These are phyloP conservation scores for Eulithis testata DNA, from an alignment of 2,888 invertebrate species.

Conservation along the genomic window DNA sequence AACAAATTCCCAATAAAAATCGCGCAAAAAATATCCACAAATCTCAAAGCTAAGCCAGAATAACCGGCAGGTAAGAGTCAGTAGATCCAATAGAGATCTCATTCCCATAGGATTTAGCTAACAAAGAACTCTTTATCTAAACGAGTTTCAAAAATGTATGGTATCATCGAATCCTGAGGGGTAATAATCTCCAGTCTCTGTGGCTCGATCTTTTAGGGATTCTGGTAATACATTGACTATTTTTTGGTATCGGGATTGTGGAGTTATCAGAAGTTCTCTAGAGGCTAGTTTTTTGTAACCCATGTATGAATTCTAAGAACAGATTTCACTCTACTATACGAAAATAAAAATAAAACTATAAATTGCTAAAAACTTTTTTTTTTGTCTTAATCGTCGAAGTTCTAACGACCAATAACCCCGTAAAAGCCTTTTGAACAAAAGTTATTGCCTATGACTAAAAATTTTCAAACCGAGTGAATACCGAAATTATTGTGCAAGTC, in stretches of 20 bases:
- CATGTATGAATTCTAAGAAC: too few species aligned
- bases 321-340: too few species aligned
- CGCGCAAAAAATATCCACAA: slow-evolving; percentile 11
- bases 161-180: slow-evolving; percentile 38
- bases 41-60: slow-evolving; percentile 19
- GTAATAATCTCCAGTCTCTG: slow-evolving; percentile 48
- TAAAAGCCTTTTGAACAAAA: too few species aligned
- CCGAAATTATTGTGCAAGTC: slow-evolving; percentile 14
- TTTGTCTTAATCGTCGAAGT: too few species aligned
- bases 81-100: slow-evolving; percentile 41
- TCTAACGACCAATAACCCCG: too few species aligned
- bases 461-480: slow-evolving; percentile 7
- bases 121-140: slow-evolving; percentile 50
- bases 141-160: slow-evolving; percentile 50
- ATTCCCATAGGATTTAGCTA: slow-evolving; percentile 46
- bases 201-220: slow-evolving; percentile 33
- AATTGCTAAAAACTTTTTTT: too few species aligned
- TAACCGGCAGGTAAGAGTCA: slow-evolving; percentile 36
- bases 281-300: neutral
- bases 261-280: neutral
- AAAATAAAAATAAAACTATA: too few species aligned
- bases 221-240: slow-evolving; percentile 12
- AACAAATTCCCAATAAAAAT: slow-evolving; percentile 27
- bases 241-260: slow-evolving; percentile 1
- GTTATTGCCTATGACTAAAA: neutral